Evolutionary conservation across 2,888 invertebrate genomes (phyloP), one percentile per base, ranked within the genome.

Genomic region (Drosophila paranaensis): DNA sequence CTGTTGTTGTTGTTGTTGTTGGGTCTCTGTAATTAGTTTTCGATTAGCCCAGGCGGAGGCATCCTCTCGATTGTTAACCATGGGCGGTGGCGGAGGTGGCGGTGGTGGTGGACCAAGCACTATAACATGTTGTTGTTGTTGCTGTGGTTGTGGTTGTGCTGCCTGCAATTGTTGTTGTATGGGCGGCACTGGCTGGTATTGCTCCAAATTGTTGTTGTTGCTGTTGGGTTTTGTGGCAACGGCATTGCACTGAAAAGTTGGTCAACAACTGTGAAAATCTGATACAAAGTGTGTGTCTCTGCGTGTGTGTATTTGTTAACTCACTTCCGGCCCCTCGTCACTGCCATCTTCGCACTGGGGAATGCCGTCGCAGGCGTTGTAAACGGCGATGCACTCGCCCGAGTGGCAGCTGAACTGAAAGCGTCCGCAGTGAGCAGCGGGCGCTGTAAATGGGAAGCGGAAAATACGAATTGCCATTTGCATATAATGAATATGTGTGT

Each of bases 331-430:
- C 56, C 96, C 97, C 93, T 98, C 98, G 93, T 98, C 98, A 91
- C 97, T 97, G 77, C 96, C 97, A 93, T 98, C 98, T 2, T 96
- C 94, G 93, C 97, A 98, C 93, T 98, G 98, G 33, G 97, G 96
- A 83, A 98, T 97, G 58, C 98, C 98, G 93, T 98, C 97, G 90
- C 98, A 98, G 10, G 97, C 97, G 93, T 98, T 98, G 93, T 98
- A 98, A 84, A 98, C 94, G 8, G 98, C 98, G 88, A 98, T 97
- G 92, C 98, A 98, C 93, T 98, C 98, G 51, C 96, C 96, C 48
- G 96, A 96, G 79, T 96, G 95, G 90, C 98, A 98, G 92, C 96
- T 96, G 93, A 98, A 98, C 93, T 98, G 97, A 93, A 96, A 97
- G 72, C 96, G 95, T 82, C 96, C 96, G 93, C 98, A 98, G 45